A percentile compares a stretch with the other conserved stretches of the same genome.
Evolutionary conservation across 2,888 invertebrate species (phyloP).

Genomic region (Itoplectis maculator): DNA sequence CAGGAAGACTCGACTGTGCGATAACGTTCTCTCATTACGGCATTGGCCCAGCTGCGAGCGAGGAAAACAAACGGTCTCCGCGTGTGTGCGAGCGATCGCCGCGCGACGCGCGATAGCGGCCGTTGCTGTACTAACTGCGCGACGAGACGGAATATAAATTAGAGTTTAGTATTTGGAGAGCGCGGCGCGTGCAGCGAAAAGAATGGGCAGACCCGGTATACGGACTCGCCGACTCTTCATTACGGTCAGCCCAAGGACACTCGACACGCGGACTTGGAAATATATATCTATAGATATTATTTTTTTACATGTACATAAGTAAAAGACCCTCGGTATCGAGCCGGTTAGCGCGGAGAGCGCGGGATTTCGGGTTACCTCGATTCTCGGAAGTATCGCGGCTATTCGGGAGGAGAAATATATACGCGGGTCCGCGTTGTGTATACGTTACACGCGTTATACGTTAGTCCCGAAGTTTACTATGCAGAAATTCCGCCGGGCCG

Average conservation of each 20-base stretch:
- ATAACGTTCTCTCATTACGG: constrained; percentile 50
- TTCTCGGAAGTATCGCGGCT: constrained; percentile 53
- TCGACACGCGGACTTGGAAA: constrained; percentile 34
- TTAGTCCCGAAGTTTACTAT: not conserved
- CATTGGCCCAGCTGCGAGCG: constrained; percentile 6
- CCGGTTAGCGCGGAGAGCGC: not conserved
- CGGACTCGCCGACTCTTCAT: constrained; percentile 33
- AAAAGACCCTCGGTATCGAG: constrained; percentile 39
- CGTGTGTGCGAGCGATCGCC: constrained; percentile 1
- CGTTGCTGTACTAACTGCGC: constrained; percentile 5
- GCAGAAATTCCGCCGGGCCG: not conserved
- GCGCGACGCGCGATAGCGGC: constrained; percentile 1
- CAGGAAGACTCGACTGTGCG: constrained; percentile 24
- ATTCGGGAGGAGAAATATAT: not conserved
- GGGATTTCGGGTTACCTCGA: constrained; percentile 37
- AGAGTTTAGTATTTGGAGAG: constrained; percentile 56
- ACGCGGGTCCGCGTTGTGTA: not conserved
- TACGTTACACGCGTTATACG: not conserved
- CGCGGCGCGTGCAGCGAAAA: constrained; percentile 26
- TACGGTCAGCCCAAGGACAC: constrained; percentile 47
- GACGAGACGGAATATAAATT: not conserved
- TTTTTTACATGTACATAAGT: constrained; percentile 27
- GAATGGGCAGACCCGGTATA: constrained; percentile 46
- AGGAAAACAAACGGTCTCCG: constrained; percentile 24
- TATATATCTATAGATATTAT: not conserved